phyloP scores from a whole-genome alignment of 1,140 invertebrate species.

The Cotesia glomerata region DNA sequence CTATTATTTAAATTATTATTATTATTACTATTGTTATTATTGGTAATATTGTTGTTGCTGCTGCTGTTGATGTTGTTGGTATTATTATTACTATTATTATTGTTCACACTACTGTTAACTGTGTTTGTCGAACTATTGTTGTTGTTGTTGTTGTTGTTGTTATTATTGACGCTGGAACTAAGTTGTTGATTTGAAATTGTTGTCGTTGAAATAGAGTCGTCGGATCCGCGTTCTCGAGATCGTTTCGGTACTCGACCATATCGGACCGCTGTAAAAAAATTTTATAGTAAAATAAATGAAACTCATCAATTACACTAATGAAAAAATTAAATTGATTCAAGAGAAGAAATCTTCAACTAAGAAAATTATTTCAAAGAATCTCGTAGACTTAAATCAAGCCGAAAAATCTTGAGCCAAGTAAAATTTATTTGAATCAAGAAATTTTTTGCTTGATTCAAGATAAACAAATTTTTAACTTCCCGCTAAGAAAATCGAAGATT shows the following conservation, averaged over 20 bases:
- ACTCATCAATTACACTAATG: no score
- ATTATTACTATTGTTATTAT: constrained; percentile 14
- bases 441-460: no score
- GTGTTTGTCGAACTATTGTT: constrained; percentile 35
- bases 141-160: constrained; percentile 42
- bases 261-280: constrained; percentile 79
- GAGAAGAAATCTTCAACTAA: no score
- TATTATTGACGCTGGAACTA: constrained; percentile 38
- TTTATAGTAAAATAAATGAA: no score
- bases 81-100: constrained; percentile 20
- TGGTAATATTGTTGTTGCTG: constrained; percentile 14
- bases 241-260: constrained; percentile 95
- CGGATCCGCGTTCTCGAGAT: constrained; percentile 78
- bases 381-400: no score
- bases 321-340: no score
- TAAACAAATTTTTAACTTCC: no score
- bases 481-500: no score
- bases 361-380: no score
- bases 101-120: constrained; percentile 26
- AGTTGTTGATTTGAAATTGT: constrained; percentile 48
- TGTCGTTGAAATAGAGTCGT: constrained; percentile 56
- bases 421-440: no score
- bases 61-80: background rate
- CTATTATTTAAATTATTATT: constrained; percentile 24
- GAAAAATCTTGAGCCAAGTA: no score